These are phyloP conservation scores for Sphyrna mokarran DNA, from an alignment of 2,113 vertebrate species.

Conservation along the genomic window DNA sequence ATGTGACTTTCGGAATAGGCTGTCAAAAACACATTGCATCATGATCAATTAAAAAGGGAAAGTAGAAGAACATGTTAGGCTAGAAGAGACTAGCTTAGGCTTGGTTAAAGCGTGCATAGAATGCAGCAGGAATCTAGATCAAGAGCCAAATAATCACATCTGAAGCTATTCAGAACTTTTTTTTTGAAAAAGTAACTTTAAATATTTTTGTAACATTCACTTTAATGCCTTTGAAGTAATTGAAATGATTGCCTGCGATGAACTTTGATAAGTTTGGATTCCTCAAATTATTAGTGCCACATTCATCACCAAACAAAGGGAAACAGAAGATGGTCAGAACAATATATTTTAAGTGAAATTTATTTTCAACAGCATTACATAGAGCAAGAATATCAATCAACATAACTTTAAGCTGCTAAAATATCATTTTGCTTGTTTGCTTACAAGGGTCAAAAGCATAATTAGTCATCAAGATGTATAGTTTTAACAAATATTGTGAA, in stretches of 20 bases:
- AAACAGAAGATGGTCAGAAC: neutral
- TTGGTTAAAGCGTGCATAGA: neutral
- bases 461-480: constrained; percentile 49
- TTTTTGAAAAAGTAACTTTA: neutral
- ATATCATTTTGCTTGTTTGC: constrained; percentile 63
- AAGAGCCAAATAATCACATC: neutral
- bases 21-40: neutral
- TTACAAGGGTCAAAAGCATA: constrained; percentile 57
- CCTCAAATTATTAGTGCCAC: neutral
- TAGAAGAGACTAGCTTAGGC: neutral
- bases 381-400: constrained; percentile 67
- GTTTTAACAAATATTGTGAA: constrained; percentile 41
- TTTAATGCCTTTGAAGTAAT: neutral
- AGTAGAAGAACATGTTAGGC: neutral
- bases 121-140: neutral
- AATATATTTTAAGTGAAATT: constrained; percentile 83
- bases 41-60: neutral
- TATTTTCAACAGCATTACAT: constrained; percentile 95
- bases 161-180: neutral
- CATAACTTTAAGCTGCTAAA: constrained; percentile 76
- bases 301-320: neutral
- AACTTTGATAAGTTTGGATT: neutral
- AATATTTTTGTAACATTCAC: neutral
- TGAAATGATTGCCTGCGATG: neutral
- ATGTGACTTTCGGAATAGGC: neutral